Evolutionary conservation across 2,797 vertebrate species (phyloP).

Genomic region (Pogoniulus pusillus): DNA sequence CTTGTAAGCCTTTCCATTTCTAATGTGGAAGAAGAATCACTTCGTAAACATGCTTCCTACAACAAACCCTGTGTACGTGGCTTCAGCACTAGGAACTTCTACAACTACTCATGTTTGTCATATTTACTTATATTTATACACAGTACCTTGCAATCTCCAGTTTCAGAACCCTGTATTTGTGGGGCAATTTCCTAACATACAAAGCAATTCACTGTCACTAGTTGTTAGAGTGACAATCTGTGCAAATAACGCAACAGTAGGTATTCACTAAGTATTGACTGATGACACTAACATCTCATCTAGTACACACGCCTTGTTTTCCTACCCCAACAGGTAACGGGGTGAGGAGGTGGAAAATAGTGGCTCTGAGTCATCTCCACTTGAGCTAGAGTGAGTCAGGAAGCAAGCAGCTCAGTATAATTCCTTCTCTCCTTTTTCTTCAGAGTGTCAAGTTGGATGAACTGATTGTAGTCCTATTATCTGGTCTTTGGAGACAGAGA

Average conservation of each 20-base stretch:
- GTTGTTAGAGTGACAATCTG: not conserved
- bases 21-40: not conserved
- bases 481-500: not conserved
- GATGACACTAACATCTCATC: not conserved
- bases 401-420: not conserved
- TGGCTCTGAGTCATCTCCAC: not conserved
- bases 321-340: not conserved
- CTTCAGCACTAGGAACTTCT: not conserved
- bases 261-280: not conserved
- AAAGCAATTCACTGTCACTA: not conserved
- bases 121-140: not conserved
- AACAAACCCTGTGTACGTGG: not conserved
- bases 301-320: not conserved
- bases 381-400: not conserved
- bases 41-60: not conserved
- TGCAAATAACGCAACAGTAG: not conserved
- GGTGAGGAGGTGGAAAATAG: not conserved
- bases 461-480: not conserved
- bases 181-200: not conserved
- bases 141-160: not conserved
- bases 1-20: not conserved
- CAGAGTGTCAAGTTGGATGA: not conserved
- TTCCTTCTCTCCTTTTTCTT: not conserved
- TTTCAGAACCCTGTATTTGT: not conserved
- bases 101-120: not conserved